Percentiles rank a stretch among this genome's conserved stretches.
Evolutionary conservation across 2,888 invertebrate genomes (phyloP).

Genomic region (Pachycephus smyrnensis): DNA sequence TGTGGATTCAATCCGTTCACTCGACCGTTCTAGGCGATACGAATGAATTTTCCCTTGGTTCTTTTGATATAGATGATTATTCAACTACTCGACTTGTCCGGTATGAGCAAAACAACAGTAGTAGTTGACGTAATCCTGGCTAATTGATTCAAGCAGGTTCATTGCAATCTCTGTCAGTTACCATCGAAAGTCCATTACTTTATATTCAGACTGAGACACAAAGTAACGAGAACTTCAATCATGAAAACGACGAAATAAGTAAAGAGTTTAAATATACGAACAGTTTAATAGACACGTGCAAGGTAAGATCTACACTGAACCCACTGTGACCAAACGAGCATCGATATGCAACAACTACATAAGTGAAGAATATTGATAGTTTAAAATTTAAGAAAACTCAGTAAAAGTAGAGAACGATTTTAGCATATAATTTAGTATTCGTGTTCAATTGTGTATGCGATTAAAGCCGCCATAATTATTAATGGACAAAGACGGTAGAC

Average conservation of each 20-base stretch:
- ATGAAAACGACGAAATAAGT: neutral
- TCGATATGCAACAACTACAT: neutral
- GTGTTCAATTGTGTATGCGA: neutral
- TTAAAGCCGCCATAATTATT: neutral
- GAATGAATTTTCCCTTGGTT: neutral
- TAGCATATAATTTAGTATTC: neutral
- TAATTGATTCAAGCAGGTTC: neutral
- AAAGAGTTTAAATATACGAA: neutral
- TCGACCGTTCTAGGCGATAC: neutral
- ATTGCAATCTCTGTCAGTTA: neutral
- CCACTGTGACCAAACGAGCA: too few species aligned
- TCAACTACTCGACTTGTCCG: neutral
- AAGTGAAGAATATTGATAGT: neutral
- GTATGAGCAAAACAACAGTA: neutral
- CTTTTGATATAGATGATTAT: neutral
- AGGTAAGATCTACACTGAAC: too few species aligned
- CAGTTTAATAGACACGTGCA: too few species aligned
- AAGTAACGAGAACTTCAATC: neutral
- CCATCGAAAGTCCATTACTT: neutral
- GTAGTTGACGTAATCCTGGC: neutral
- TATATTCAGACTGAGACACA: neutral
- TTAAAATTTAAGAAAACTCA: neutral
- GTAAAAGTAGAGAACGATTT: neutral
- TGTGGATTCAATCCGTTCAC: constrained; percentile 26
- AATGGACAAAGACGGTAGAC: neutral